Percentiles rank a stretch among this genome's conserved stretches.
Conservation (phyloP, 2,113 vertebrate genomes). For the Daphoenositta chrysoptera region DNA sequence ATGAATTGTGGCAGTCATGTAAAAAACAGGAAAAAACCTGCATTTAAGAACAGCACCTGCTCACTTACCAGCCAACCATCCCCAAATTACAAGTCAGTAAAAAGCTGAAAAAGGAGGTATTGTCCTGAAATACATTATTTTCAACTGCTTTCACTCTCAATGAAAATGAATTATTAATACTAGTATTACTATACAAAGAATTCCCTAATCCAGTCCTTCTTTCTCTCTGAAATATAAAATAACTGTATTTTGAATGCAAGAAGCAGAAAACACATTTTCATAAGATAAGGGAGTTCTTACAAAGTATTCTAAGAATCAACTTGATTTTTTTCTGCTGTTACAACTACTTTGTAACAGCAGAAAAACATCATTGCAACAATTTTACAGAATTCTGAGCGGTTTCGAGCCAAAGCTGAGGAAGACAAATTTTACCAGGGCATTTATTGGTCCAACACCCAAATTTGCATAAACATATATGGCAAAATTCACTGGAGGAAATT, state of each 20-base stretch:
- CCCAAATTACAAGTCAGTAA: not conserved
- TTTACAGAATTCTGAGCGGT: not conserved
- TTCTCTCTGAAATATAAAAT: not conserved
- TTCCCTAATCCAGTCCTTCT: not conserved
- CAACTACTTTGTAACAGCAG: accelerated
- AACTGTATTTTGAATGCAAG: not conserved
- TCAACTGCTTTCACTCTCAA: not conserved
- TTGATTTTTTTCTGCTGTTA: no score
- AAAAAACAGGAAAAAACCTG: not conserved
- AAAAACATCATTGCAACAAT: not conserved
- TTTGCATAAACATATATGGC: not conserved
- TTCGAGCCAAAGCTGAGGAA: not conserved
- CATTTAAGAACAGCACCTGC: not conserved
- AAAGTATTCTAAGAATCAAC: not conserved
- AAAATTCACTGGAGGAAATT: not conserved
- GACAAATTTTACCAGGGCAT: not conserved
- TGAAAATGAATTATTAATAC: not conserved
- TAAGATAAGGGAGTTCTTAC: not conserved
- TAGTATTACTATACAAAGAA: not conserved
- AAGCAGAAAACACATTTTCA: not conserved
- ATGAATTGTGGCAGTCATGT: not conserved
- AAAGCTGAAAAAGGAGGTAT: not conserved
- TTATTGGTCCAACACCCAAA: not conserved
- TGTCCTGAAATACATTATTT: not conserved
- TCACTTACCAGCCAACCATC: not conserved